phyloP scores from a whole-genome alignment of 2,113 vertebrate genomes.

The Rattus norvegicus region DNA sequence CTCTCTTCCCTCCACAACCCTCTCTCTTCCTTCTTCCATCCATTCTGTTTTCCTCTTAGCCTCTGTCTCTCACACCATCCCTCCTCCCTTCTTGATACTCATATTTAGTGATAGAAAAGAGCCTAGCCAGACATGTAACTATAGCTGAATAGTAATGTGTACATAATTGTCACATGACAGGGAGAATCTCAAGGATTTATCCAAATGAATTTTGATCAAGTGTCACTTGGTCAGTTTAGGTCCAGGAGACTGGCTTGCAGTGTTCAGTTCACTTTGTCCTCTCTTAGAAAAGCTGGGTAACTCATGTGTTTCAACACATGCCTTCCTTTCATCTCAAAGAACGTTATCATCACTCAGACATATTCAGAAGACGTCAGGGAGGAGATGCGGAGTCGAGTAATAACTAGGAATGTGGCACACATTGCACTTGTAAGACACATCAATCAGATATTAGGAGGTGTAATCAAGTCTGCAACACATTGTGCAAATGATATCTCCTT shows the following conservation, averaged over 20 bases:
- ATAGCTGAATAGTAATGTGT: background rate
- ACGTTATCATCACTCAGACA: slow-evolving; percentile 42
- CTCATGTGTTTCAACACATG: background rate
- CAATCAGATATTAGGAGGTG: slow-evolving; percentile 63
- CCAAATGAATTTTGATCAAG: background rate
- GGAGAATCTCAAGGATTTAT: background rate
- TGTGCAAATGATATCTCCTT: slow-evolving; percentile 69
- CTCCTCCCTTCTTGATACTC: background rate
- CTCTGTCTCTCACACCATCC: too few relatives aligned
- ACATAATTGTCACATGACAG: background rate
- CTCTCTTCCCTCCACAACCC: too few relatives aligned
- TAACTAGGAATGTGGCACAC: slow-evolving; percentile 67
- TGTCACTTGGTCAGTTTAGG: background rate
- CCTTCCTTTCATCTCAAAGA: slow-evolving; percentile 49
- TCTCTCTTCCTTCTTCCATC: too few relatives aligned
- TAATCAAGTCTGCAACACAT: slow-evolving; percentile 73
- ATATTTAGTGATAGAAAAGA: background rate
- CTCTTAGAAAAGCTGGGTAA: background rate
- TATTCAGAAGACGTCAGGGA: slow-evolving; percentile 39
- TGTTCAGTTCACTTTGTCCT: background rate
- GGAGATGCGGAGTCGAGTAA: slow-evolving; percentile 45
- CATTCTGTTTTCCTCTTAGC: fast-evolving
- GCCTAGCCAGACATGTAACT: background rate
- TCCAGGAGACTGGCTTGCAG: background rate
- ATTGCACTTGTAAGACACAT: slow-evolving; percentile 67